Conservation (phyloP, 2,888 invertebrate species). For the Drosophila macrospina region DNA sequence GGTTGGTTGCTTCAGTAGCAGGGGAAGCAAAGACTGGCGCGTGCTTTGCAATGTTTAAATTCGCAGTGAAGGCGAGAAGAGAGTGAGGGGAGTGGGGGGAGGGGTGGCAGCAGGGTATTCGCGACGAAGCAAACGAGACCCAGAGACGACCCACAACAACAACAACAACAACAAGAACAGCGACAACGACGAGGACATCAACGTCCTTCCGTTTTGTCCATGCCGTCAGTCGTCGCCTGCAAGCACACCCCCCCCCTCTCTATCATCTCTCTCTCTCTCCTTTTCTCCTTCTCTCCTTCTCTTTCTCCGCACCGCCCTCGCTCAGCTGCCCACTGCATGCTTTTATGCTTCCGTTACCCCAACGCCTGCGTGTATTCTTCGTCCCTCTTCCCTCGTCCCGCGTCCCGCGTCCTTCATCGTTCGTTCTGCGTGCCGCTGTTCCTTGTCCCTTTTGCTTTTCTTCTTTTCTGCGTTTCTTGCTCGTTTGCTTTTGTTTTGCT, state of each 20-base stretch:
- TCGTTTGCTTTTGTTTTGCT: neutral
- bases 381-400: constrained; percentile 7
- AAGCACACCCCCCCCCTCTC: neutral
- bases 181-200: constrained; percentile 19
- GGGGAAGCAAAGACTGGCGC: neutral
- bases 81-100: too few relatives aligned
- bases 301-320: too few relatives aligned
- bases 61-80: neutral
- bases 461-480: neutral
- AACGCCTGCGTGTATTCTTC: constrained; percentile 49
- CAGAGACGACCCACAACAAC: constrained; percentile 29
- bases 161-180: constrained; percentile 13
- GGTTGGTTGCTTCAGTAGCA: too few relatives aligned
- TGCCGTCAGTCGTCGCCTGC: constrained; percentile 9
- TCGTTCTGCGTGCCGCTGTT: constrained; percentile 1
- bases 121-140: constrained; percentile 21
- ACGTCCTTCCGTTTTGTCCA: constrained; percentile 55
- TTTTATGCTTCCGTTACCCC: constrained; percentile 29
- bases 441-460: constrained; percentile 1
- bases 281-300: too few relatives aligned
- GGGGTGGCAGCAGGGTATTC: neutral
- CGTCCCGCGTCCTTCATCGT: constrained; percentile 1
- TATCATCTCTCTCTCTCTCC: too few relatives aligned
- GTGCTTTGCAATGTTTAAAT: constrained; percentile 12
- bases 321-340: neutral